These are phyloP conservation scores for Blennius ocellaris DNA, from an alignment of 2,113 vertebrate species.

Conservation along the genomic window DNA sequence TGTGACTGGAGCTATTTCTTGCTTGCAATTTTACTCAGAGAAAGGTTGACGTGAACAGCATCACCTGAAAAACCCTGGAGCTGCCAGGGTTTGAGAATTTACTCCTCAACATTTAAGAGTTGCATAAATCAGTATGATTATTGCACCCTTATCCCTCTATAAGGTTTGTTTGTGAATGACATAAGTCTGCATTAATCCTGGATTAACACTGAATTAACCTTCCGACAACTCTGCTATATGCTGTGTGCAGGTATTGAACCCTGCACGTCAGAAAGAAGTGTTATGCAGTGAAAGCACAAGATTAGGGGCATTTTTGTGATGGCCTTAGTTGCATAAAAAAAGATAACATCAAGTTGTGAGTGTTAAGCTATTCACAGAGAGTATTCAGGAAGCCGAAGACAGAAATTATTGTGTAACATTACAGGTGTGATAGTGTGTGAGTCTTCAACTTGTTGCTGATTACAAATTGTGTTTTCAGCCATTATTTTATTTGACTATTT, in stretches of 20 bases:
- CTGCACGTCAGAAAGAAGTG: background rate
- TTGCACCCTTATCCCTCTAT: background rate
- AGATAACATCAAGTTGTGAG: background rate
- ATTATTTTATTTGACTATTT: no score
- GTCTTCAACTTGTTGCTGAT: no score
- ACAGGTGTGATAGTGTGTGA: no score
- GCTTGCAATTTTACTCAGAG: background rate
- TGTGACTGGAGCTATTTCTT: background rate
- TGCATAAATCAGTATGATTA: conserved; percentile 4
- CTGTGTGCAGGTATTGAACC: background rate
- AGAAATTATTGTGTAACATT: background rate
- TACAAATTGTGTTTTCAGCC: no score
- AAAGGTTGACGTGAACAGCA: background rate
- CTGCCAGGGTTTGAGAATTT: background rate
- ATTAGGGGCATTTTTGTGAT: background rate
- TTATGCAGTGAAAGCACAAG: background rate
- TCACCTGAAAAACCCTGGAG: no score
- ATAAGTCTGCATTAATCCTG: conserved; percentile 13
- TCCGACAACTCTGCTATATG: conserved; percentile 5
- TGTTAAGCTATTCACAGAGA: background rate
- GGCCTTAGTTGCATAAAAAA: background rate
- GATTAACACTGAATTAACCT: conserved; percentile 11
- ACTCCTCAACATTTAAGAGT: background rate
- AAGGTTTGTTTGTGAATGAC: conserved; percentile 17
- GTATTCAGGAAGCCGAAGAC: background rate